Conservation (phyloP, 2,113 vertebrate genomes). For the Corythaeola cristata region DNA sequence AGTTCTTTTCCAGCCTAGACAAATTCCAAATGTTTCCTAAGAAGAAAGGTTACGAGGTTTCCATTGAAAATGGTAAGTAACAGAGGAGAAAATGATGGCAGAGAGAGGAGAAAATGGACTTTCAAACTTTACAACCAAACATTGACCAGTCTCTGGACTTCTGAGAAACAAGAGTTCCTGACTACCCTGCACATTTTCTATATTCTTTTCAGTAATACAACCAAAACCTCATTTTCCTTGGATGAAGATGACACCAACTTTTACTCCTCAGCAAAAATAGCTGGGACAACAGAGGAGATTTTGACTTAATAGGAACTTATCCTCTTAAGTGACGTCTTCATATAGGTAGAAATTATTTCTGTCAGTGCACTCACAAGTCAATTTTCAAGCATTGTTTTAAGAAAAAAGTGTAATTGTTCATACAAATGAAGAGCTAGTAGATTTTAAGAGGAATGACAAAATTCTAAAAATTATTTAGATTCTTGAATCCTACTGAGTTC, state of each 20-base stretch:
- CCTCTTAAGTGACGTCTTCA: conserved; percentile 29
- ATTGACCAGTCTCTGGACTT: not conserved
- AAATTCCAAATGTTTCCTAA: not conserved
- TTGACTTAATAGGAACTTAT: conserved; percentile 48
- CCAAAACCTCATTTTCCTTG: not conserved
- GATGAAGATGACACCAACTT: not conserved
- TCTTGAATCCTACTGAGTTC: conserved; percentile 30
- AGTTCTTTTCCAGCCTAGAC: not conserved
- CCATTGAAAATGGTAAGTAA: not conserved
- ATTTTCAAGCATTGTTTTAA: conserved; percentile 19
- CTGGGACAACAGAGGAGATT: not conserved
- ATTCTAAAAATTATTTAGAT: conserved; percentile 37
- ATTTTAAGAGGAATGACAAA: conserved; percentile 26
- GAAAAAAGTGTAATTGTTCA: not conserved
- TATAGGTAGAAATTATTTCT: conserved; percentile 61
- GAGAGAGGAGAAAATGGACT: not conserved
- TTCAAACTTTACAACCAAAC: not conserved
- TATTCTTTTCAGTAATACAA: conserved; percentile 3
- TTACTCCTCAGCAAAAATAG: conserved; percentile 11
- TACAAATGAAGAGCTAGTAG: not conserved
- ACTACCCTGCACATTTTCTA: not conserved
- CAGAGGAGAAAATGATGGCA: not conserved
- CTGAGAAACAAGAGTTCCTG: not conserved
- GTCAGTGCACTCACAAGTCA: not conserved
- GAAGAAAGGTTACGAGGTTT: not conserved